Conservation (phyloP, 2,888 invertebrate genomes). For the Teleiodes luculella region DNA sequence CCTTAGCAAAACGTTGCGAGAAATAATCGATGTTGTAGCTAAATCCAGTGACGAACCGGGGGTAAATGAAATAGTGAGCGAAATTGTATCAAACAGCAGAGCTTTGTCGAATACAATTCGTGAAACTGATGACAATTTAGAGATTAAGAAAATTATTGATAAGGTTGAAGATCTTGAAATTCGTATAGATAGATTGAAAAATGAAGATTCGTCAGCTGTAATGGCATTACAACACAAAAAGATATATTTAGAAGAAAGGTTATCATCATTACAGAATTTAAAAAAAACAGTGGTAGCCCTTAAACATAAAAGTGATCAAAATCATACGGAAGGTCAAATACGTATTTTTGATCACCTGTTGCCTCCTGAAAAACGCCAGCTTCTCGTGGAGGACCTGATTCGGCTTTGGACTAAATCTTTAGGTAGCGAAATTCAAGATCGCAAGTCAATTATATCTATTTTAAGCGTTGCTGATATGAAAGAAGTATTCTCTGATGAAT, state of each 20-base stretch:
- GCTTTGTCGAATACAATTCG: constrained; percentile 12
- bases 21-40: constrained; percentile 33
- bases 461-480: constrained; percentile 32
- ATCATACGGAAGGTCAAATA: background rate
- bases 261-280: constrained; percentile 35
- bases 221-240: constrained; percentile 38
- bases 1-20: constrained; percentile 30
- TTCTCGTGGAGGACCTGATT: constrained; percentile 34
- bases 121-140: constrained; percentile 23
- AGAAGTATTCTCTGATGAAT: constrained; percentile 33
- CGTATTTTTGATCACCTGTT: constrained; percentile 40
- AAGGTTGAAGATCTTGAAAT: constrained; percentile 35
- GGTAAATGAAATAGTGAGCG: constrained; percentile 19
- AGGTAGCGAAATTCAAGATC: background rate
- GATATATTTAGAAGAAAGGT: constrained; percentile 37
- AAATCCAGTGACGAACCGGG: constrained; percentile 21
- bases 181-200: constrained; percentile 29
- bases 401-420: constrained; percentile 34
- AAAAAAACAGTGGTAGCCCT: constrained; percentile 29
- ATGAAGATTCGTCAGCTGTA: constrained; percentile 27
- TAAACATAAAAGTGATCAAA: constrained; percentile 17
- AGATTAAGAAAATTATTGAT: constrained; percentile 29
- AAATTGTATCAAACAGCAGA: constrained; percentile 18
- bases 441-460: constrained; percentile 38
- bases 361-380: constrained; percentile 32